phyloP scores from a whole-genome alignment of 2,113 vertebrate genomes.

The Lathamus discolor region DNA sequence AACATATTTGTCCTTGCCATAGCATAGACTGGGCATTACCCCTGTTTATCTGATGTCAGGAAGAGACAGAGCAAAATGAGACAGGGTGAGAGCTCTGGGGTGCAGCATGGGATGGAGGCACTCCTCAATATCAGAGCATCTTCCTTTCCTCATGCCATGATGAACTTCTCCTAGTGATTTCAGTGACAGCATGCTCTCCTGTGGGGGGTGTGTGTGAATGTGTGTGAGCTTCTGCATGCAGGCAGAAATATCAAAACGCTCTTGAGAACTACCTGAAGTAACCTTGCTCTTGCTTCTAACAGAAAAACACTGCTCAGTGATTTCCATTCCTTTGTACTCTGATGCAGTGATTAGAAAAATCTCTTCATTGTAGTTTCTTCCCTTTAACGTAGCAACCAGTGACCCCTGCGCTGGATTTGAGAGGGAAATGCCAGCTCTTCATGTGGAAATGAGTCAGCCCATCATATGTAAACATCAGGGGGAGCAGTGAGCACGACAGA shows the following conservation, averaged over 20 bases:
- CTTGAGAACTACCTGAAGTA: conserved; percentile 8
- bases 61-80: neutral
- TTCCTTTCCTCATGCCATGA: neutral
- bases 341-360: conserved; percentile 55
- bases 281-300: conserved; percentile 6
- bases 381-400: neutral
- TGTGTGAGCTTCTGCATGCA: neutral
- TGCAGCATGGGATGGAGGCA: neutral
- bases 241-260: neutral
- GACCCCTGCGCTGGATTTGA: neutral
- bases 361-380: conserved; percentile 17
- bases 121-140: neutral
- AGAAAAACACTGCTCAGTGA: neutral
- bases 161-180: neutral
- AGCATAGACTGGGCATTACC: neutral
- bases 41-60: neutral
- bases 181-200: accelerated
- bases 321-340: conserved; percentile 59
- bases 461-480: conserved; percentile 10
- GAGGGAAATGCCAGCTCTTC: conserved; percentile 36
- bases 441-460: conserved; percentile 56
- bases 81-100: neutral
- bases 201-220: accelerated
- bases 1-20: neutral
- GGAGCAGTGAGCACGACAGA: neutral